Conservation (phyloP, 2,113 vertebrate genomes). For the Anolis sagrei region DNA sequence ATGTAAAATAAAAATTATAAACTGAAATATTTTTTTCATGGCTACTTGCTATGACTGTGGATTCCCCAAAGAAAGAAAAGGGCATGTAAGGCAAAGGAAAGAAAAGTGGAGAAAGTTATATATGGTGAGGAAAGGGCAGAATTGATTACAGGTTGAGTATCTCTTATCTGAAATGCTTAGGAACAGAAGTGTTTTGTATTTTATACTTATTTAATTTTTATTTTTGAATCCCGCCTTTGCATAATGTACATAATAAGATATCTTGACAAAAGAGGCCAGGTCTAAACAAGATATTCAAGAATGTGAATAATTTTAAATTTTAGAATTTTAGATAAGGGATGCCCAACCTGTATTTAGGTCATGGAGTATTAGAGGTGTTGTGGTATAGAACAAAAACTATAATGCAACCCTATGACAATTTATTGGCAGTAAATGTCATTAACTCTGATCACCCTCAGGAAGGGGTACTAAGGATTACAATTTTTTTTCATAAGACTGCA, state of each 20-base stretch:
- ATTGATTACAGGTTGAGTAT: conserved; percentile 6
- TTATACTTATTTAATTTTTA: no score
- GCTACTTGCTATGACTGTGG: conserved; percentile 49
- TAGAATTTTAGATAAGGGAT: no score
- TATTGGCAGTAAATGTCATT: neutral
- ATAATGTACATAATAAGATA: no score
- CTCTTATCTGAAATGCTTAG: no score
- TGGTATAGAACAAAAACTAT: conserved; percentile 26
- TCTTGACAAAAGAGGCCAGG: no score
- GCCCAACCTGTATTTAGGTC: no score
- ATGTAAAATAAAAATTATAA: conserved; percentile 37
- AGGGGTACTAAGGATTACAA: neutral
- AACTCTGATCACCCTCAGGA: neutral
- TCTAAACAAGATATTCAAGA: no score
- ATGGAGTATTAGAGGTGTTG: no score
- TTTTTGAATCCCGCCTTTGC: no score
- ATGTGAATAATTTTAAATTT: no score
- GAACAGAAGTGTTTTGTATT: no score
- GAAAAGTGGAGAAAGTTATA: conserved; percentile 21
- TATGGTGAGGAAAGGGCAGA: neutral
- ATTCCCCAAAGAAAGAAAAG: conserved; percentile 42
- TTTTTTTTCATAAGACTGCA: conserved; percentile 51
- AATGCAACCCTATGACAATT: neutral
- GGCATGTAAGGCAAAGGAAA: conserved; percentile 65
- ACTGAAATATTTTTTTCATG: conserved; percentile 42